phyloP scores from a whole-genome alignment of 2,888 invertebrate species.

The Drosophila falleni region DNA sequence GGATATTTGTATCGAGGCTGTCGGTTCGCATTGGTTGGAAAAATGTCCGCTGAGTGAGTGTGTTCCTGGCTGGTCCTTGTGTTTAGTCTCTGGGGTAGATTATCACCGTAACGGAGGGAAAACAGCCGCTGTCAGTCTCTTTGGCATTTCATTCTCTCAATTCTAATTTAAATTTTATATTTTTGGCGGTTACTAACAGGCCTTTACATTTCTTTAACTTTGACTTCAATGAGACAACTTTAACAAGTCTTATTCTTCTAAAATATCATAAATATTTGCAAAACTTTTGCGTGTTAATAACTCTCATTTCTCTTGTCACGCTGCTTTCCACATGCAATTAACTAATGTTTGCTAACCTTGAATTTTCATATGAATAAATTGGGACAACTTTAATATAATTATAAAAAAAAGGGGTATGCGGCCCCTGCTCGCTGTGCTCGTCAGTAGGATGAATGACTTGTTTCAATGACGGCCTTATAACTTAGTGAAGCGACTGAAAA shows the following conservation, averaged over 20 bases:
- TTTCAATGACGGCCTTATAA: no score
- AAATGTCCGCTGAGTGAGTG: constrained; percentile 16
- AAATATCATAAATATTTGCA: constrained; percentile 29
- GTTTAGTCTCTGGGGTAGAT: constrained; percentile 62
- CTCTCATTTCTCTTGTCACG: constrained; percentile 13
- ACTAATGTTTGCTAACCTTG: constrained; percentile 31
- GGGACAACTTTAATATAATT: no score
- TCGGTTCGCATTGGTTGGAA: constrained; percentile 34
- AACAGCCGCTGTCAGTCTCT: constrained; percentile 29
- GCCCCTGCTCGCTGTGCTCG: no score
- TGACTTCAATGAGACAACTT: constrained; percentile 3
- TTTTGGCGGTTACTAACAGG: constrained; percentile 17
- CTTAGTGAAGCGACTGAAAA: no score
- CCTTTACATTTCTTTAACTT: neutral
- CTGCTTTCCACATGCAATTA: constrained; percentile 24
- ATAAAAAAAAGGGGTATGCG: no score
- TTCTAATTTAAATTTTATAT: constrained; percentile 72
- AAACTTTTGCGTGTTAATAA: constrained; percentile 30
- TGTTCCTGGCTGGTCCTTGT: constrained; percentile 20
- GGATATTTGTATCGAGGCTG: constrained; percentile 39
- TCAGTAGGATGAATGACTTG: no score
- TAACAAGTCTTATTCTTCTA: constrained; percentile 1
- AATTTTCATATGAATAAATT: constrained; percentile 2
- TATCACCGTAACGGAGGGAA: constrained; percentile 59
- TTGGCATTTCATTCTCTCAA: constrained; percentile 64